Base-by-base conservation (phyloP, 2,888 invertebrate species). In the Dendrolimus houi region DNA sequence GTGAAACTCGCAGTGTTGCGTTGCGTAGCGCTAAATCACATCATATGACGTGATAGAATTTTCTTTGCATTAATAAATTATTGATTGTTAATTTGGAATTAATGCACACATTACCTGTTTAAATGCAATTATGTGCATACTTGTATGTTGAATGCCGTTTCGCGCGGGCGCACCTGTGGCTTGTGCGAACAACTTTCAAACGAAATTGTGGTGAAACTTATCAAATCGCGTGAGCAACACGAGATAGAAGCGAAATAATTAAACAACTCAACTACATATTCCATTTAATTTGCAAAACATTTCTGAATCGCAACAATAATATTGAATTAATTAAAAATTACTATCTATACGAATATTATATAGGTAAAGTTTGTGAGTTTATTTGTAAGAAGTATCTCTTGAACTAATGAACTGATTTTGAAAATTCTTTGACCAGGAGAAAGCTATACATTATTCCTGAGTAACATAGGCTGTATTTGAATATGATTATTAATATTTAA, bases 91-190 rank as follows among this genome's bases (percentile, higher is more conserved):
- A 72, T 76, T 81, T 66, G 69, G 77, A 80, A 80, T 79, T 72
- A 79, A 76, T 77, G 73, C 71, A 75, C 79, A 77, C 69, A 76
- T 82, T 81, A 80, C 71, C 74, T 71, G 71, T 77, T 70, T 77
- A 74, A 77, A 76, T 78, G 82, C 77, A 86, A 85, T 86, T 85
- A 86, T 76, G 68, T 72, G 83, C 82, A 85, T 86, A 83, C 72
- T 79, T 77, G 73, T 69, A 67, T 69, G 68, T 60, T 73, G 75
- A 79, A 80, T 81, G 75, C 74, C 82, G 87, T 81, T 76, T 74
- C 85, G 83, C 85, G 78, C 80, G 87, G 84, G 73, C 81, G 85
- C 74, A 65, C 70, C 64, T 61, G 65, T 29, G 29, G 29, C 29
- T 29, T 29, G 29, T 29, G 29, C 71, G 64, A 60, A 60, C 70